Conservation (phyloP, 2,797 vertebrate genomes). For the Chiroxiphia lanceolata region DNA sequence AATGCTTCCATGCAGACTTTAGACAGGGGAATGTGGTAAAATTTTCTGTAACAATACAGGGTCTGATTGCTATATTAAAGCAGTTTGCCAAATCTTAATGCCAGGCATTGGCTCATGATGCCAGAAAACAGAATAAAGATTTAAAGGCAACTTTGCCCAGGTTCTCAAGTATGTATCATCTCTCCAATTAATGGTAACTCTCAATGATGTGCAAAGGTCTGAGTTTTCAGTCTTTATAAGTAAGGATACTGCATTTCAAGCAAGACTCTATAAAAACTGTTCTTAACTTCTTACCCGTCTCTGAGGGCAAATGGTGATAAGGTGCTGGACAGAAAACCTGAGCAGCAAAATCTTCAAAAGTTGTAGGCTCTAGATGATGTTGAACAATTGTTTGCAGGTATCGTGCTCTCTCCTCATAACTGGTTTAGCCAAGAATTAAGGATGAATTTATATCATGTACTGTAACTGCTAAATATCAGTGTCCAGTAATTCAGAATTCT, state of each 20-base stretch:
- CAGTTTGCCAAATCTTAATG: neutral
- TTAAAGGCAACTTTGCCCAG: neutral
- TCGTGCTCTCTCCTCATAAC: constrained; percentile 95
- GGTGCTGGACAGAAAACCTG: constrained; percentile 97
- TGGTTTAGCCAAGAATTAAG: constrained; percentile 83
- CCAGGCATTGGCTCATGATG: neutral
- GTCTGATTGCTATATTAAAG: neutral
- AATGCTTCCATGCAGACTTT: neutral
- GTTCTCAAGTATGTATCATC: neutral
- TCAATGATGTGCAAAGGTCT: neutral
- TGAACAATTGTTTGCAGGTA: constrained; percentile 96
- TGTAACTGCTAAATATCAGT: neutral
- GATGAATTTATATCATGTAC: constrained; percentile 44
- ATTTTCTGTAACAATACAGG: neutral
- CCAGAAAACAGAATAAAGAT: neutral
- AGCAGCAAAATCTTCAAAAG: constrained; percentile 96
- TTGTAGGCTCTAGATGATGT: constrained; percentile 93
- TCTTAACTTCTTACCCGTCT: constrained; percentile 82
- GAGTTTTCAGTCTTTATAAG: constrained; percentile 55
- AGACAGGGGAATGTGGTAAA: neutral
- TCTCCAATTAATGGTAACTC: neutral
- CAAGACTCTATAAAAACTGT: neutral
- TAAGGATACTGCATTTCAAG: constrained; percentile 78
- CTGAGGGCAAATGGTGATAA: constrained; percentile 87
- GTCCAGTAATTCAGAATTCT: neutral